Percentiles rank a stretch among this genome's conserved stretches.
phyloP scores from a whole-genome alignment of 2,113 vertebrate genomes.

The Heptranchias perlo region DNA sequence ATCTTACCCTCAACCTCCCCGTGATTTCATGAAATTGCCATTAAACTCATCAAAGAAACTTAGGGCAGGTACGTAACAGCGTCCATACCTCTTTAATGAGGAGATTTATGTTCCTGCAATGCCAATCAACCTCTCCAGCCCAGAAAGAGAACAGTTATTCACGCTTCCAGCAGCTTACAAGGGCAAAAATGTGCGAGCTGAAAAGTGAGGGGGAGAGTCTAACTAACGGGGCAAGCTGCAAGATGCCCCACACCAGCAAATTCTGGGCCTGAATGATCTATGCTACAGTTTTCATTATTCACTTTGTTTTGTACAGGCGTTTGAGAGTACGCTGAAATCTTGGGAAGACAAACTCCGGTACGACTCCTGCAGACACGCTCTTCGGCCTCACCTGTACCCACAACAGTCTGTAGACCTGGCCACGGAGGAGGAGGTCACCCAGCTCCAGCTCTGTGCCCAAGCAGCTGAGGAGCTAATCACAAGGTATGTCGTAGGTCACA shows the following conservation, averaged over 20 bases:
- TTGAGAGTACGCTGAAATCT: constrained; percentile 93
- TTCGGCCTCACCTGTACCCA: constrained; percentile 81
- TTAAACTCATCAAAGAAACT: background rate
- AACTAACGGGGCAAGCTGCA: background rate
- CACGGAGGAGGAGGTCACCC: constrained; percentile 75
- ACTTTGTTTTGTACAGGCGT: constrained; percentile 66
- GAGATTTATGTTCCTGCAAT: background rate
- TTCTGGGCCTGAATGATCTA: background rate
- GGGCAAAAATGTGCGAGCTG: background rate
- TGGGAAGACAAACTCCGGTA: constrained; percentile 97
- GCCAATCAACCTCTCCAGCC: background rate
- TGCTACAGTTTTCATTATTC: background rate
- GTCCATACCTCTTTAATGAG: background rate
- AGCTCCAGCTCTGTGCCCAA: constrained; percentile 81
- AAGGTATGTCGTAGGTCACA: constrained; percentile 54
- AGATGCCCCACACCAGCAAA: background rate
- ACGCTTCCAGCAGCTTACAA: background rate
- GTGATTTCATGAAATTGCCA: background rate
- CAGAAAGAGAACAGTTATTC: background rate
- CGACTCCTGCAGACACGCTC: constrained; percentile 73
- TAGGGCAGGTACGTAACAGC: background rate
- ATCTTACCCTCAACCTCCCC: background rate
- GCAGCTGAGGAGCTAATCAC: constrained; percentile 92
- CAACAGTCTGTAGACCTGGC: constrained; percentile 85
- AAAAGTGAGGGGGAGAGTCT: background rate